Base-by-base conservation (phyloP, 2,113 vertebrate genomes). In the Onychostruthus taczanowskii region DNA sequence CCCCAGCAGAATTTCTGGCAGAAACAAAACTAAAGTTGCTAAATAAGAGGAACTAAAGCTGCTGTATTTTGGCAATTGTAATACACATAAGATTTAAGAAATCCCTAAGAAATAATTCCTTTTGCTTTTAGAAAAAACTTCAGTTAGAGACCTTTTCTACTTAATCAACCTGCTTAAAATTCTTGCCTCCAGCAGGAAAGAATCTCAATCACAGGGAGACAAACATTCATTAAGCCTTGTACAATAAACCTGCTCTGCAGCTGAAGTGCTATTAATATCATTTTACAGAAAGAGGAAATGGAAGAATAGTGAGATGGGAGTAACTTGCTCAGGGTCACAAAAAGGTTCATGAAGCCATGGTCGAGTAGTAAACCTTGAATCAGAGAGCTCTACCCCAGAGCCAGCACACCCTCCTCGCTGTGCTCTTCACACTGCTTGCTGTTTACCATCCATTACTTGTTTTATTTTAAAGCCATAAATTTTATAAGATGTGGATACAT, bases 281-380 rank as follows among this genome's bases (percentile, higher is more conserved):
- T 96, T 96, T 96, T 96, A 96, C 95, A 96, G 96, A 96, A 95
- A 89, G 69, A 93, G 95, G 93, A 97, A 97, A 96, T 96, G 85
- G 95, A 97, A 90, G 96, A 93, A 92, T 53, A 89, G 93, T 79
- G 95, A 96, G 95, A 94, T 92, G 92, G 96, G 96, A 97, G 95
- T 93, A 93, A 95, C 91, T 95, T 90, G 73, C 88, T 96, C 52
- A 33, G 69, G 93, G 95, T 97, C 96, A 96, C 90, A 87, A 84
- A 84, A 81, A 90, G 86, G 95, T 96, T 63, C 89, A 53, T 3
- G 52, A 35, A 92, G 49, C 83, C 80, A 49, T 33, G 88, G 66
- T 43, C 44, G 80, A 79, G 90, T 4, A 84, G 92, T 73, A 95
- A 96, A 96, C 83, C 88, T 92, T 56, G 83, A 92, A 80, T 61